These are phyloP conservation scores for Propsilocerus akamusi DNA, from an alignment of 1,140 invertebrate genomes.

Conservation along the genomic window DNA sequence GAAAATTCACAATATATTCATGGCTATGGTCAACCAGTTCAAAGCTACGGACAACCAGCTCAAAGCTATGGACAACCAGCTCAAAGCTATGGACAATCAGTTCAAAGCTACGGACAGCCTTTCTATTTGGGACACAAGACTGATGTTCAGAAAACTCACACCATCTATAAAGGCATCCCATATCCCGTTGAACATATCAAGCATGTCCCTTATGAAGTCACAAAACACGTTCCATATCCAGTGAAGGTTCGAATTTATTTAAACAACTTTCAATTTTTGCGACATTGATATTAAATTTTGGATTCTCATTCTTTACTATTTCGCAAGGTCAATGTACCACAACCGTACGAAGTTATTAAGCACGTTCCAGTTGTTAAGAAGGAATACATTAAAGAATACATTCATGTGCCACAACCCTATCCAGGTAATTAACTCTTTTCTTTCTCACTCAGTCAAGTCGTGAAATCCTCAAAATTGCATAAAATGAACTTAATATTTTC, in stretches of 20 bases:
- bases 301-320: background rate
- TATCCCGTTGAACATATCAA: conserved; percentile 43
- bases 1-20: conserved; percentile 11
- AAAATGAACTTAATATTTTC: conserved; percentile 22
- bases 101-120: conserved; percentile 14
- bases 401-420: conserved; percentile 45
- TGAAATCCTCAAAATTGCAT: conserved; percentile 19
- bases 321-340: conserved; percentile 1
- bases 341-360: conserved; percentile 12
- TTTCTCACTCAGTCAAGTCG: background rate
- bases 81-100: background rate
- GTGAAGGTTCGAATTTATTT: too few species aligned
- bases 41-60: conserved; percentile 5
- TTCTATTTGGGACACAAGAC: conserved; percentile 29
- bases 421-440: conserved; percentile 28
- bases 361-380: conserved; percentile 45
- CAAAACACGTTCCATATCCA: background rate
- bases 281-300: background rate
- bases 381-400: conserved; percentile 44
- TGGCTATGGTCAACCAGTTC: conserved; percentile 6
- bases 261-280: too few species aligned
- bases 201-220: conserved; percentile 34
- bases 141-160: conserved; percentile 48
- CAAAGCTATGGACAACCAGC: conserved; percentile 5
- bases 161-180: conserved; percentile 46